These are phyloP conservation scores for Xiphorhynchus erythropygius DNA, from an alignment of 2,797 vertebrate genomes.

Conservation along the genomic window DNA sequence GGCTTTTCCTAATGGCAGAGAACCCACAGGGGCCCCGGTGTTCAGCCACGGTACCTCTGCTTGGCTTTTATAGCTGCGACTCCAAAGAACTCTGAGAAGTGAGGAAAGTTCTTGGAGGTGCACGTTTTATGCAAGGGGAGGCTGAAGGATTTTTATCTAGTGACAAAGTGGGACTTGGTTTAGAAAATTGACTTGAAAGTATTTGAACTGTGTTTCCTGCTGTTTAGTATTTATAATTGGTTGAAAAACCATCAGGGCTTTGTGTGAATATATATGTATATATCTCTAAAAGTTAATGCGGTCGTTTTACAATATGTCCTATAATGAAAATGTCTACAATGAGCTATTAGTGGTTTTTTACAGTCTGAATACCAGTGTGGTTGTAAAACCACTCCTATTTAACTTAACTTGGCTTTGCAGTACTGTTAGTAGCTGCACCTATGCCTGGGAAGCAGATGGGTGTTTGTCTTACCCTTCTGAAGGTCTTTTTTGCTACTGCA, in stretches of 20 bases:
- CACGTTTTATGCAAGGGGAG: accelerated
- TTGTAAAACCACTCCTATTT: not conserved
- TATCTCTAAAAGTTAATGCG: not conserved
- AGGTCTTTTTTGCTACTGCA: not conserved
- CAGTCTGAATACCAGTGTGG: not conserved
- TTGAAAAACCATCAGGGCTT: not conserved
- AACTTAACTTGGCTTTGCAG: not conserved
- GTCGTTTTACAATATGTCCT: not conserved
- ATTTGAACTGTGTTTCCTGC: not conserved
- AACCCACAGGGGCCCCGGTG: accelerated
- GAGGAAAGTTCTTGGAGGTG: not conserved
- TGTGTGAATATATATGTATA: accelerated
- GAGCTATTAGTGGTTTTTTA: accelerated
- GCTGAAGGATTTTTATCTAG: not conserved
- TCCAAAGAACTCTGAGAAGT: not conserved
- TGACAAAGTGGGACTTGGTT: not conserved
- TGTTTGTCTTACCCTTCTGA: not conserved
- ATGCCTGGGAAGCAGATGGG: accelerated
- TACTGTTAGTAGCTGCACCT: not conserved
- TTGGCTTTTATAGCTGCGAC: accelerated
- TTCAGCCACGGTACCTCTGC: not conserved
- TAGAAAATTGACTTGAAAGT: not conserved
- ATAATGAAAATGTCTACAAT: not conserved
- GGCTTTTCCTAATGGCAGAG: not conserved
- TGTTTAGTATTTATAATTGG: not conserved